Conservation (phyloP, 2,888 invertebrate species). For the Frankliniella fusca region DNA sequence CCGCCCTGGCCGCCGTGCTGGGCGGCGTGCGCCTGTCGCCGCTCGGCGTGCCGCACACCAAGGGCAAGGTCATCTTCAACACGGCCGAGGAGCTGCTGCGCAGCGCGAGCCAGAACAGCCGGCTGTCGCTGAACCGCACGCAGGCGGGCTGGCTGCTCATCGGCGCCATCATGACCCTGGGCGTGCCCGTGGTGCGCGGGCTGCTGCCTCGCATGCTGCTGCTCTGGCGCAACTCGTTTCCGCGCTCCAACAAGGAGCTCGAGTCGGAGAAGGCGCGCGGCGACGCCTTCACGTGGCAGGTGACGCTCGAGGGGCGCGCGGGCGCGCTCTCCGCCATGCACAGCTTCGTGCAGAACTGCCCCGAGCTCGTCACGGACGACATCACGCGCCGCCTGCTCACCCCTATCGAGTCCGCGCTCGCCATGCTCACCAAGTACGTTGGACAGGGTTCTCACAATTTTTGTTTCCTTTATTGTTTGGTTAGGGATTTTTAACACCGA, state of each 20-base stretch:
- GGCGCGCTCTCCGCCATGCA: constrained; percentile 95
- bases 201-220: constrained; percentile 88
- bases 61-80: constrained; percentile 93
- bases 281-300: constrained; percentile 99
- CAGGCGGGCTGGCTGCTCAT: constrained; percentile 97
- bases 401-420: constrained; percentile 92
- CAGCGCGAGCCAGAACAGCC: constrained; percentile 94
- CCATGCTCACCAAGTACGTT: constrained; percentile 87
- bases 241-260: constrained; percentile 90
- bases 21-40: constrained; percentile 88
- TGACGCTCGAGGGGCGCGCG: constrained; percentile 91
- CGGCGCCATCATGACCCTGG: constrained; percentile 92
- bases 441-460: not conserved
- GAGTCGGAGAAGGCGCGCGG: constrained; percentile 94
- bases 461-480: not conserved
- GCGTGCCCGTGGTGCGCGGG: constrained; percentile 87
- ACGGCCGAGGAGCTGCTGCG: constrained; percentile 93
- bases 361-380: constrained; percentile 86
- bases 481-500: constrained; percentile 26
- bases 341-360: constrained; percentile 86
- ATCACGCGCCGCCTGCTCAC: constrained; percentile 81
- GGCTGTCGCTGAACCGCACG: constrained; percentile 88
- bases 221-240: constrained; percentile 97
- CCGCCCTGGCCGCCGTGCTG: constrained; percentile 87
- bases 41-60: constrained; percentile 91